Evolutionary conservation across 2,888 invertebrate species (phyloP), one percentile per base, ranked within the genome.

Genomic region (Leptopilina syphax): DNA sequence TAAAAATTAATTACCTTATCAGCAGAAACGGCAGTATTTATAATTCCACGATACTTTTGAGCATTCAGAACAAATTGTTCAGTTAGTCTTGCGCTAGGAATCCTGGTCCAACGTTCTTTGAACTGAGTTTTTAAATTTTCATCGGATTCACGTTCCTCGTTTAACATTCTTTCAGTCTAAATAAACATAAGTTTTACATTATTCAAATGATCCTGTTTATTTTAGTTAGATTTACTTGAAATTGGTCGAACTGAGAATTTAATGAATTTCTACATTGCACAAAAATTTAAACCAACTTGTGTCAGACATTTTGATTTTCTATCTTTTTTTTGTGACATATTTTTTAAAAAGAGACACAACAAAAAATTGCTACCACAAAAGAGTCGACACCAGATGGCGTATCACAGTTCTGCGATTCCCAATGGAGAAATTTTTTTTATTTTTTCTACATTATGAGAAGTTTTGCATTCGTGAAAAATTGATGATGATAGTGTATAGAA

Each of bases 111-210:
- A 83, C 96, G 95, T 83, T 97, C 96, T 88, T 97, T 97, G 92
- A 99, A 98, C 93, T 99, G 99, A 66, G 93, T 93, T 81, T 97
- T 94, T 85, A 99, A 93, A 89, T 97, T 95, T 87, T 95, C 95
- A 92, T 99, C 99, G 1, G 98, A 97, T 86, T 96, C 95, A 85
- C 96, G 96, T 92, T 99, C 99, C 92, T 99, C 99, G 87, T 96
- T 95, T 86, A 99, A 92, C 94, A 97, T 94, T 81, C 96, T 93
- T 87, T 96, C 96, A 78, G 96, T 94, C 95, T 95, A 88, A n/a
- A 82, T 77, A 76, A 67, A 79, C 60, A 77, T 9, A 63, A 77
- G 8, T 47, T 13, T n/a, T 50, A n/a, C 47, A 47, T n/a, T 18
- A 44, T 13, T 12, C 18, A 44, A 44, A 44, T 44, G 44, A 8